These are phyloP conservation scores for Yponomeuta malinellus DNA, from an alignment of 2,888 invertebrate species.

Conservation along the genomic window DNA sequence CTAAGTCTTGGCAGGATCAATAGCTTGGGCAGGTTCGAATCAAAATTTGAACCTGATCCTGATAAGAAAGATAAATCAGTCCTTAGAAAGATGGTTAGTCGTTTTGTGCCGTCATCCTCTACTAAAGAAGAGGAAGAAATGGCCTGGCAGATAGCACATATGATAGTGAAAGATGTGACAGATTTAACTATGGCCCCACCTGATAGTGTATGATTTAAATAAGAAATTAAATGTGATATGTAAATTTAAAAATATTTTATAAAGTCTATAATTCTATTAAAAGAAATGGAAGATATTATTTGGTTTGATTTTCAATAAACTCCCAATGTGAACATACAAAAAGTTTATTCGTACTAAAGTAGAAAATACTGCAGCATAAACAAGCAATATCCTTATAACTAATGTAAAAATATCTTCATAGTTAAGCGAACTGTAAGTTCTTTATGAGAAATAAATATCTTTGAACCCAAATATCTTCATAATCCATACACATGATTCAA, in stretches of 20 bases:
- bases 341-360: slow-evolving; percentile 1
- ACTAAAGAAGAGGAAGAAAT: slow-evolving; percentile 95
- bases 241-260: background rate
- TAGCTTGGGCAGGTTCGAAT: slow-evolving; percentile 92
- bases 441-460: too few species aligned
- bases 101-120: slow-evolving; percentile 85
- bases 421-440: too few species aligned
- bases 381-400: background rate
- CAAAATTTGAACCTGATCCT: slow-evolving; percentile 89
- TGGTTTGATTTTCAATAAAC: background rate
- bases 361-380: background rate
- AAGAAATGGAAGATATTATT: background rate
- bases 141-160: slow-evolving; percentile 97
- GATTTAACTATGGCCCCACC: slow-evolving; percentile 84
- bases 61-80: slow-evolving; percentile 69
- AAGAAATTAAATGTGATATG: background rate
- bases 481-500: background rate
- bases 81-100: slow-evolving; percentile 80
- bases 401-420: background rate
- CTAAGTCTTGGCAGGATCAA: slow-evolving; percentile 92
- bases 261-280: background rate
- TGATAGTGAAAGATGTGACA: slow-evolving; percentile 97
- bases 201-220: slow-evolving; percentile 31
- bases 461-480: background rate
- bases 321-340: background rate